Evolutionary conservation across 2,113 vertebrate genomes (phyloP), one percentile per base, ranked within the genome.

Genomic region (Malurus alboscapulatus): DNA sequence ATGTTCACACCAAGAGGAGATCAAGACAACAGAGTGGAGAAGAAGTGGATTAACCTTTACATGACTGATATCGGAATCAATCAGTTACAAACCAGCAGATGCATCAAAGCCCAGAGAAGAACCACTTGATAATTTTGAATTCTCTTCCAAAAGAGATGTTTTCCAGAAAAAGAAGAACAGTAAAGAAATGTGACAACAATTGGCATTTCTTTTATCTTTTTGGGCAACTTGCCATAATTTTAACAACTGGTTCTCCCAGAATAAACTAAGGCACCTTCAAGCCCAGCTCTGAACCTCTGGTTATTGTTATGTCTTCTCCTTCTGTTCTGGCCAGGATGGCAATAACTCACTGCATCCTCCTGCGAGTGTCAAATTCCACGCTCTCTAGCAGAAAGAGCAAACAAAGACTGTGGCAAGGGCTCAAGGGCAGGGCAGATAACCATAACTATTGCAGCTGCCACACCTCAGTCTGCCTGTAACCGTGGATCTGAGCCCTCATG

Each of bases 371-470:
- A 55, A 85, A 86, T 61, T 65, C 50, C 63, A n/a, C 4, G 25
- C 5, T 87, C 12, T 72, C n/a, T 8, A 88, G n/a, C 42, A 91
- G 55, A 59, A 83, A 61, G 38, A 73, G 34, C 54, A 77, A 80
- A 67, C 30, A 84, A 38, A 77, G 74, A 51, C 0, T 13, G 30
- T 17, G 71, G 30, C 30, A 67, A 25, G n/a, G 53, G 44, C 30
- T 34, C 30, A 34, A 75, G 34, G 42, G 85, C 30, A 69, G 69
- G 73, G 57, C 66, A 90, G 71, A 42, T 38, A 82, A 44, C 48
- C 0, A 0, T 36, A 50, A 36, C 14, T 27, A 4, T 21, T 26
- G 42, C 10, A 29, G 44, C 44, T 58, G 75, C 71, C 51, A n/a
- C 71, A 54, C 57, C 51, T 54, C 36, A 19, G 36, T 11, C 20